Percentiles rank a stretch among this genome's conserved stretches.
These are phyloP conservation scores for Drosophila trapezifrons DNA, from an alignment of 1,140 invertebrate species.

Conservation along the genomic window DNA sequence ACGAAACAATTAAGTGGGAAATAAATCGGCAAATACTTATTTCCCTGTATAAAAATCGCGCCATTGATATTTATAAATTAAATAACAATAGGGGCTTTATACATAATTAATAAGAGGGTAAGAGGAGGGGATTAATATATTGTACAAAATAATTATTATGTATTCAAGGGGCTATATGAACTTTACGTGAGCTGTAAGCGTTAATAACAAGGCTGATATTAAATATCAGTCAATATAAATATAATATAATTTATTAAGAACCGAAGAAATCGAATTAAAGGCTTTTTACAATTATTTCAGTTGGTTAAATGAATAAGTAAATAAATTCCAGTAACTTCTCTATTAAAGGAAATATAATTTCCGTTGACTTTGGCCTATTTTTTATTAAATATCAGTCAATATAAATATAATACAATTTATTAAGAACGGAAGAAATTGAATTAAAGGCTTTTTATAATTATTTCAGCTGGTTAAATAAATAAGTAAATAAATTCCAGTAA, in stretches of 20 bases:
- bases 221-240: neutral
- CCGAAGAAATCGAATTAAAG: neutral
- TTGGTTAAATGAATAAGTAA: too few species aligned
- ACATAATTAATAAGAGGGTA: slow-evolving; percentile 4
- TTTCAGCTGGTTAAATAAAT: neutral
- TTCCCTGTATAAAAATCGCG: neutral
- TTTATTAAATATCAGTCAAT: neutral
- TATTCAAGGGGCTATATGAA: neutral
- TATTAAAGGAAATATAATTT: too few species aligned
- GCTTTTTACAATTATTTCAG: neutral
- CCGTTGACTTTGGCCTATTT: neutral
- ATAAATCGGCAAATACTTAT: slow-evolving; percentile 14
- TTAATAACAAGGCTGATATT: neutral
- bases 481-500: neutral
- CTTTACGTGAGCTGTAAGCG: slow-evolving; percentile 1
- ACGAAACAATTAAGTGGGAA: slow-evolving; percentile 37
- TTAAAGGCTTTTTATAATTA: neutral
- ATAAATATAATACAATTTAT: neutral
- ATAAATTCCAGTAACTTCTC: neutral
- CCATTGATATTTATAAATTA: slow-evolving; percentile 9
- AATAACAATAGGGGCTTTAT: slow-evolving; percentile 7
- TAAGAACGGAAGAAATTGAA: neutral
- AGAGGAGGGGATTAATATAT: neutral
- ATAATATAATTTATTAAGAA: too few species aligned
- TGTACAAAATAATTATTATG: neutral